These are phyloP conservation scores for Myanophis thanlyinensis DNA, from an alignment of 2,113 vertebrate genomes.

Conservation along the genomic window DNA sequence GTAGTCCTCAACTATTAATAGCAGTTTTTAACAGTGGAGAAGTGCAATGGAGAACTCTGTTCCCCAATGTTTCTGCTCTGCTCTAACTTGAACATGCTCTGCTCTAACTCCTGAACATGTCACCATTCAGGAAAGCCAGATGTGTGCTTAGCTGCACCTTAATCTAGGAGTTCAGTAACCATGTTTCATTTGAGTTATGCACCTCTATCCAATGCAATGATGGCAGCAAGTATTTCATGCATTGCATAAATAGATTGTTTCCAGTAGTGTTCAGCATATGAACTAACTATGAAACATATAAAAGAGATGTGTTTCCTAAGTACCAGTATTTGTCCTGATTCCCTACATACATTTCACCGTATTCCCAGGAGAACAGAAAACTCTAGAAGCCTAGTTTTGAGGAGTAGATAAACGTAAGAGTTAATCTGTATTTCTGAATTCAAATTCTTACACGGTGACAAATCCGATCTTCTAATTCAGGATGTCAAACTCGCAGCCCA, in stretches of 20 bases:
- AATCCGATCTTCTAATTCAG: neutral
- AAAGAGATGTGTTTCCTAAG: neutral
- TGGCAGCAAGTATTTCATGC: neutral
- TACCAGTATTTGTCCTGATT: neutral
- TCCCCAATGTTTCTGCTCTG: neutral
- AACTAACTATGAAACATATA: neutral
- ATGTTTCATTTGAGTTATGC: neutral
- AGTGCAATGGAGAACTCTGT: neutral
- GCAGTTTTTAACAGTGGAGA: neutral
- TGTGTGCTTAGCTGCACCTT: neutral
- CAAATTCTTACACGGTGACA: neutral
- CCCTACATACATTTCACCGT: neutral
- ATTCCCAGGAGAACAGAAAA: neutral
- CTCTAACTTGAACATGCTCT: neutral
- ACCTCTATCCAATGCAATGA: neutral
- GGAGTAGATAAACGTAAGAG: neutral
- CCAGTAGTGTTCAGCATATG: neutral
- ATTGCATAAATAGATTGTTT: neutral
- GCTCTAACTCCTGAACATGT: neutral
- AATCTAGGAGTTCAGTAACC: neutral
- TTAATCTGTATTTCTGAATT: neutral
- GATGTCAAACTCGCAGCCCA: too few species aligned
- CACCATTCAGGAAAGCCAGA: neutral
- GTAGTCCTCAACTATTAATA: neutral
- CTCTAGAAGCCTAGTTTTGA: neutral